Conservation (phyloP, 2,888 invertebrate genomes). For the Eupithecia subfuscata region DNA sequence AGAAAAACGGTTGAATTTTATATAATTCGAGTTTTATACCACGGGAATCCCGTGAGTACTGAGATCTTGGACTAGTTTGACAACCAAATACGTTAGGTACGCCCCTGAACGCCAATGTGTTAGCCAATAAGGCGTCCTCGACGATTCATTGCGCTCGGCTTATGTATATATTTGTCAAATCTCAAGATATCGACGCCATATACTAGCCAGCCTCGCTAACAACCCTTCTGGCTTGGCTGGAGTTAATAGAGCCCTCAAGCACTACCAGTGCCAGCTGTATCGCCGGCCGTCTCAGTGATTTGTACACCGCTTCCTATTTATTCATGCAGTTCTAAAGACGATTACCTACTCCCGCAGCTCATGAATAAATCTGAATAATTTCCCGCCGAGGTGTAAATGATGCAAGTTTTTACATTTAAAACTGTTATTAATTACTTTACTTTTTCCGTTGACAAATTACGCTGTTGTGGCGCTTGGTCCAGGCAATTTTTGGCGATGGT, state of each 20-base stretch:
- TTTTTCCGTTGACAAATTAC: slow-evolving; percentile 66
- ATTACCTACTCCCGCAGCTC: slow-evolving; percentile 76
- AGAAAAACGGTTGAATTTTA: too few relatives aligned
- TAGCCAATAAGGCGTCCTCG: too few relatives aligned
- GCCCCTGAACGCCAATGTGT: too few relatives aligned
- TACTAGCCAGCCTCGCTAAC: background rate
- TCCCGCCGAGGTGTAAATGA: slow-evolving; percentile 77
- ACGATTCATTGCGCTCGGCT: too few relatives aligned
- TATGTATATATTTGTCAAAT: too few relatives aligned
- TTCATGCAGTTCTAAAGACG: slow-evolving; percentile 78
- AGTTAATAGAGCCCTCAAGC: slow-evolving; percentile 30
- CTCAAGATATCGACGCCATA: background rate
- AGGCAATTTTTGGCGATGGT: slow-evolving; percentile 27
- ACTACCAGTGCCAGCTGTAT: slow-evolving; percentile 40
- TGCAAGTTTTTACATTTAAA: slow-evolving; percentile 81
- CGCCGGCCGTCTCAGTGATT: slow-evolving; percentile 66
- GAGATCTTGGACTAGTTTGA: too few relatives aligned
- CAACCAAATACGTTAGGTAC: too few relatives aligned
- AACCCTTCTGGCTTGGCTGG: background rate
- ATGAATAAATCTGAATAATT: slow-evolving; percentile 82
- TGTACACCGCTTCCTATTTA: slow-evolving; percentile 78
- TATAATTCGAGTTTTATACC: too few relatives aligned
- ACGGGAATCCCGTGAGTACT: too few relatives aligned
- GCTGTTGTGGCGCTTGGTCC: slow-evolving; percentile 40
- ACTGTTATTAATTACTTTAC: slow-evolving; percentile 74